Base-by-base conservation (phyloP, 2,113 vertebrate genomes). In the Misgurnus mizolepis region DNA sequence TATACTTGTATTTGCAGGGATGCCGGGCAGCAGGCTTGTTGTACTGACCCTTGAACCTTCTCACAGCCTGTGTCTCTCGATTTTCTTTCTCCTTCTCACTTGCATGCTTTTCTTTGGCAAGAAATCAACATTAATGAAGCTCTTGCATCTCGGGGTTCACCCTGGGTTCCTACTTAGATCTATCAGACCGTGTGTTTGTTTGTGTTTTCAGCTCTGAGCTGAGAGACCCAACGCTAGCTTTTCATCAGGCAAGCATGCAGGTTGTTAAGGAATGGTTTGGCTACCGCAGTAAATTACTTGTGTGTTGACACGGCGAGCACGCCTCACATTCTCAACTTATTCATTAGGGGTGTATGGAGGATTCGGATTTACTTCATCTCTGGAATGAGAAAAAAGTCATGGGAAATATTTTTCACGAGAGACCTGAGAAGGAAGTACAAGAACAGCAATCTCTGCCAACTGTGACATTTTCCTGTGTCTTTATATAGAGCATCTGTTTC, bases 91-190 rank as follows among this genome's bases (percentile, higher is more conserved):
- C 47, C 55, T 18, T 80, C 15, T 62, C 27, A 67, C 62, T 58
- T 60, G 40, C 39, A n/a, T 75, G 40, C 39, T 65, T 92, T 85
- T 88, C 86, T 55, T 81, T 91, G 93, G 93, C 89, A 92, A 88
- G 90, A 93, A 93, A 93, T 93, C 90, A 92, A 93, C 91, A 91
- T 91, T 93, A 93, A 93, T 93, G 92, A 94, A 89, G 82, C 90
- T 88, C 81, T 90, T 87, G 89, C 88, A 89, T 88, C 50, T 73
- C 61, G 45, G 60, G 39, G 47, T 43, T 73, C 12, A 80, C n/a
- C 14, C n/a, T 40, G 62, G 75, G 39, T 41, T 66, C 68, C 18
- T 76, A 53, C 71, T n/a, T n/a, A 34, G 41, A 15, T 53, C 55
- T 47, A 55, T 56, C 69, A 73, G 65, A 41, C 18, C 55, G 27